Evolutionary conservation across 2,797 vertebrate genomes (phyloP), one percentile per base, ranked within the genome.

Genomic region (Momotus momota): DNA sequence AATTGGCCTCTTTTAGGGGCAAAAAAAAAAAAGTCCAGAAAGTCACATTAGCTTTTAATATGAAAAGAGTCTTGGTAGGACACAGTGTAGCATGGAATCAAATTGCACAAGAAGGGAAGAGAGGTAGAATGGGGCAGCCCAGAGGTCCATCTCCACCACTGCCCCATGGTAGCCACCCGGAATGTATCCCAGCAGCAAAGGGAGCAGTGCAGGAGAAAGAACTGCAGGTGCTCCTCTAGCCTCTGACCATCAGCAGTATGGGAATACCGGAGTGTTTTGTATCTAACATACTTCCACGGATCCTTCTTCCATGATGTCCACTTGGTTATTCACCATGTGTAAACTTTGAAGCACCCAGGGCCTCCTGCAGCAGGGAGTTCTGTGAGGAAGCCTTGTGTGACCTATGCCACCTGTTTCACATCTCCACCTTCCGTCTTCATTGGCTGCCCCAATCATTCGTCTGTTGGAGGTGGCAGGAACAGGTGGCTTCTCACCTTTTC

Each of bases 361-460:
- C 12, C 12, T 88, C 55, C 35, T 90, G 70, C 70, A 72, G 70
- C 0, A 1, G 13, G 23, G 29, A 43, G 8, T 54, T 38, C 51
- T 82, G 73, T 2, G 3, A 20, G 12, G 22, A 69, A 4, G 57
- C 55, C 51, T 87, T 51, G 49, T 9, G 4, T 60, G 27, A 74
- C 52, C 61, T 62, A 12, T 0, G 2, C 21, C 1, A 0, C 17
- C 31, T 0, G 0, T 72, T 90, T 78, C 1, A 0, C 15, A 49
- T 69, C 21, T 91, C 29, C 38, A 43, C 51, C 52, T 81, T 61
- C 57, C 52, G 31, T 51, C 48, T 72, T 40, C 27, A 10, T 40
- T 75, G 80, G 31, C 45, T 86, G 52, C 25, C 40, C 27, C 16
- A 46, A 5, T 20, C 3, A 0, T 9, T 74, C 62, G 82, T 73